Percentiles rank a stretch among this genome's conserved stretches.
Evolutionary conservation across 2,113 vertebrate species (phyloP).

Genomic region (Seriola rivoliana): DNA sequence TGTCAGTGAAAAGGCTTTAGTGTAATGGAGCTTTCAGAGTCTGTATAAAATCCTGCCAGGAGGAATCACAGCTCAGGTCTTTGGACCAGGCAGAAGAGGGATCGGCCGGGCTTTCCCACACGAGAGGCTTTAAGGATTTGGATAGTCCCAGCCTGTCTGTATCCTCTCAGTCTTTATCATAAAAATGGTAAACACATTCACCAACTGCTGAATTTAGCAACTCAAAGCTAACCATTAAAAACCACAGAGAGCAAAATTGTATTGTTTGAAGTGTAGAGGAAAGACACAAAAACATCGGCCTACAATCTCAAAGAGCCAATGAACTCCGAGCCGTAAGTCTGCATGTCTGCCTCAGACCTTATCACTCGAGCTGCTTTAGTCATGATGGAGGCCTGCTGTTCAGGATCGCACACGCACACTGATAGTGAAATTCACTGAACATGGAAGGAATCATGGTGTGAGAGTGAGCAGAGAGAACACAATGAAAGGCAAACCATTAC

Average conservation of each 20-base stretch:
- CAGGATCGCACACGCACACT: conserved; percentile 15
- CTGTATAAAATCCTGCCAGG: conserved; percentile 58
- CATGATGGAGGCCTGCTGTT: conserved; percentile 36
- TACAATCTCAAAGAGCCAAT: conserved; percentile 8
- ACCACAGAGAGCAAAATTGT: background rate
- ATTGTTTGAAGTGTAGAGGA: conserved; percentile 12
- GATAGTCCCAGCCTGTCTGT: conserved; percentile 32
- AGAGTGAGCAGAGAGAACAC: conserved; percentile 15
- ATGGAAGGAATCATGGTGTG: conserved; percentile 20
- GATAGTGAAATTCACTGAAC: conserved; percentile 50
- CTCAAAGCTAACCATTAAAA: conserved; percentile 1
- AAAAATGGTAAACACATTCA: conserved; percentile 39
- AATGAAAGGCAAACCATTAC: conserved; percentile 46
- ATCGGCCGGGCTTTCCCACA: conserved; percentile 32
- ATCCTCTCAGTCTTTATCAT: conserved; percentile 26
- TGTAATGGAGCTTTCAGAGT: conserved; percentile 66
- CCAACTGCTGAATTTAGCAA: conserved; percentile 25
- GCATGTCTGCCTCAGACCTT: conserved; percentile 21
- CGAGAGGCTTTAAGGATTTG: conserved; percentile 60
- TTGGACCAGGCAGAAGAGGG: conserved; percentile 44
- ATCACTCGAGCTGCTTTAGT: conserved; percentile 35
- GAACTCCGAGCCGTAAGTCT: background rate
- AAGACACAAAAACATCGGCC: background rate
- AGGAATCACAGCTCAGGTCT: conserved; percentile 68
- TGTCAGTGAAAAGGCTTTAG: conserved; percentile 56